phyloP scores from a whole-genome alignment of 2,888 invertebrate species.

The Danaus chrysippus region DNA sequence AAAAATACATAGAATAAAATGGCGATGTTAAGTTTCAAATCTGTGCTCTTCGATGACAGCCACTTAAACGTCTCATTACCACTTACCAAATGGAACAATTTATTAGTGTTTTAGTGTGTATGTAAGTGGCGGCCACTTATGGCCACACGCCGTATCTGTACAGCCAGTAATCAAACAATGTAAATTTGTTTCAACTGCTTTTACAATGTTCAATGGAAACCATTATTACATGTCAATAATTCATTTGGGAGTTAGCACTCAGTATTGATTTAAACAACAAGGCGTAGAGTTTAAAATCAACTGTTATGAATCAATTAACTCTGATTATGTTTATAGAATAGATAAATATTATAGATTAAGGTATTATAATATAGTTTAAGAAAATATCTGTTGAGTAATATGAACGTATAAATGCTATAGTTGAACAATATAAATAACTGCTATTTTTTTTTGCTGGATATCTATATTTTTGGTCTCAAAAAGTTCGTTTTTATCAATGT shows the following conservation, averaged over 20 bases:
- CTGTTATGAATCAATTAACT: too few species aligned
- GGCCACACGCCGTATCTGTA: conserved; percentile 49
- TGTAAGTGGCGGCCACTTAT: conserved; percentile 65
- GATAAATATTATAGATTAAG: too few species aligned
- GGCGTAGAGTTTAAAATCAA: too few species aligned
- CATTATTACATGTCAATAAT: conserved; percentile 63
- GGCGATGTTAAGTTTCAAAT: not conserved
- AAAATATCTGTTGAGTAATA: too few species aligned
- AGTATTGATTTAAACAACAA: not conserved
- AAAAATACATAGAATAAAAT: not conserved
- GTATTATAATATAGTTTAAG: too few species aligned
- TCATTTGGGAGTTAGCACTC: conserved; percentile 50
- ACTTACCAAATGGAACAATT: conserved; percentile 54
- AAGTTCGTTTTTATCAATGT: too few species aligned
- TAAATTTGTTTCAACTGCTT: conserved; percentile 57
- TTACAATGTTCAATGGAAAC: conserved; percentile 47
- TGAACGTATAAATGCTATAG: too few species aligned
- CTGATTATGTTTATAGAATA: too few species aligned
- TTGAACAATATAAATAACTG: too few species aligned
- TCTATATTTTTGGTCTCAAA: too few species aligned
- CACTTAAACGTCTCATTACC: conserved; percentile 44
- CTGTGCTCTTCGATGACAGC: conserved; percentile 8
- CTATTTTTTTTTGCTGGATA: too few species aligned
- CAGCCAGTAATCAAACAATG: conserved; percentile 47
- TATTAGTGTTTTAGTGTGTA: conserved; percentile 51